phyloP scores from a whole-genome alignment of 2,888 invertebrate species.

The Sinelater perroti region DNA sequence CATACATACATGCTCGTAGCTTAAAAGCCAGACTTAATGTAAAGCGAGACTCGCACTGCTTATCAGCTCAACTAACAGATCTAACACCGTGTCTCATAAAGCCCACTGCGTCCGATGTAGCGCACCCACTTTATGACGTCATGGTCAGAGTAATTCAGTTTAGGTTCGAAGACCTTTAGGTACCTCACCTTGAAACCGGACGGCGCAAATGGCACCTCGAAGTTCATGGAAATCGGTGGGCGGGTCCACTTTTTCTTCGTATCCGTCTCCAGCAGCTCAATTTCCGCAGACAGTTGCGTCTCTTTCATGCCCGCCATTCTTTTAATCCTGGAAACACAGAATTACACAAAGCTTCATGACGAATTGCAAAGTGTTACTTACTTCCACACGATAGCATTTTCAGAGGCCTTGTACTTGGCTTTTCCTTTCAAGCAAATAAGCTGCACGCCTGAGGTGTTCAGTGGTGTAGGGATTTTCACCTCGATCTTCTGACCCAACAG shows the following conservation, averaged over 20 bases:
- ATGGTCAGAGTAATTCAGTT: conserved; percentile 99
- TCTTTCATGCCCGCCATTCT: conserved; percentile 99
- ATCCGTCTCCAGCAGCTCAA: conserved; percentile 96
- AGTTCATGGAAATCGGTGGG: conserved; percentile 99
- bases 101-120: conserved; percentile 98
- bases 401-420: conserved; percentile 99
- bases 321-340: conserved; percentile 71
- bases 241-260: conserved; percentile 99
- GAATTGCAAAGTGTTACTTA: too few species aligned
- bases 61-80: conserved; percentile 8
- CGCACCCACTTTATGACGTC: conserved; percentile 99
- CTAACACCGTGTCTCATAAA: conserved; percentile 95
- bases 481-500: conserved; percentile 98
- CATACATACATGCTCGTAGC: too few species aligned
- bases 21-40: too few species aligned
- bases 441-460: conserved; percentile 98
- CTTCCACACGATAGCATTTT: conserved; percentile 95
- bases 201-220: conserved; percentile 99
- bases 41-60: too few species aligned
- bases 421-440: conserved; percentile 99
- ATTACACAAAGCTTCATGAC: too few species aligned
- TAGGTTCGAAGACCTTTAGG: conserved; percentile 98
- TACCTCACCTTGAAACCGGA: conserved; percentile 99
- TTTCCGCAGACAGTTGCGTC: conserved; percentile 98
- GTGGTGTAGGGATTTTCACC: conserved; percentile 97